Conservation (phyloP, 2,113 vertebrate species). For the Rafetus swinhoei region DNA sequence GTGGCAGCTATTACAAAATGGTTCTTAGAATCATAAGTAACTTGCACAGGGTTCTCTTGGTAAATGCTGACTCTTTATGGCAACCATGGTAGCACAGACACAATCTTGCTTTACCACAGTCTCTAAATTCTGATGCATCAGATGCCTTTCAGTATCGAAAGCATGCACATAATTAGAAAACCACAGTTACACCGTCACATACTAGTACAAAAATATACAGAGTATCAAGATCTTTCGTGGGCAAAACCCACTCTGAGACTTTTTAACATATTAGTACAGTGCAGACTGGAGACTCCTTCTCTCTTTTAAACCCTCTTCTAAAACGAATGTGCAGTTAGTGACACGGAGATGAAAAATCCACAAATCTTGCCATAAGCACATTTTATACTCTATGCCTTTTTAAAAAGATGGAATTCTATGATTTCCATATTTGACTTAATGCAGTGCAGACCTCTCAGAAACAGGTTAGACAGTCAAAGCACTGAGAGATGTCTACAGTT, state of each 20-base stretch:
- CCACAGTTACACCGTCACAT: not conserved
- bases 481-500: not conserved
- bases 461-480: not conserved
- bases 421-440: conserved; percentile 6
- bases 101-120: not conserved
- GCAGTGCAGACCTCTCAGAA: not conserved
- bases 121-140: not conserved
- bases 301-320: not conserved
- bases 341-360: conserved; percentile 15
- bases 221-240: no score
- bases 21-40: not conserved
- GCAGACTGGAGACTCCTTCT: not conserved
- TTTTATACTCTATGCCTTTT: conserved; percentile 46
- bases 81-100: not conserved
- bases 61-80: not conserved
- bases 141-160: not conserved
- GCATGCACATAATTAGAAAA: accelerated
- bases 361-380: not conserved
- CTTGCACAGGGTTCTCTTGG: not conserved
- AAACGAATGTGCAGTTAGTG: not conserved
- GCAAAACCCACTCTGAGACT: no score
- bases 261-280: not conserved
- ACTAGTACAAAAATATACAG: no score
- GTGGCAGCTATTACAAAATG: not conserved
- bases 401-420: conserved; percentile 28